Conservation (phyloP, 2,888 invertebrate species). For the Phlogophora meticulosa region DNA sequence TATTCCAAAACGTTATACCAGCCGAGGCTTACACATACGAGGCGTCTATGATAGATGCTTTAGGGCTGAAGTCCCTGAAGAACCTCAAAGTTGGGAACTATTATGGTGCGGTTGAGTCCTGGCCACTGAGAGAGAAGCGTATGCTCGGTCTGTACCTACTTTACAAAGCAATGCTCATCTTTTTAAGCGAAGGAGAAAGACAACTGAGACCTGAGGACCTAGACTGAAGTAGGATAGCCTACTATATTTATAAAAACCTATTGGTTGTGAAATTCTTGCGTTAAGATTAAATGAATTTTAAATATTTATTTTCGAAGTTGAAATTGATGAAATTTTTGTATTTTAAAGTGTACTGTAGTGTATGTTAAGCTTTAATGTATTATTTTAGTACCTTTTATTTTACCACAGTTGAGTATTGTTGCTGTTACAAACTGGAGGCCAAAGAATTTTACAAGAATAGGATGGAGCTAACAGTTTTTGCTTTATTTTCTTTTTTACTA, state of each 20-base stretch:
- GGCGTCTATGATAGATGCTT: conserved; percentile 97
- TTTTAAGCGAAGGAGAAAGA: conserved; percentile 96
- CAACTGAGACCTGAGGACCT: conserved; percentile 95
- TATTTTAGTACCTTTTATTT: conserved; percentile 42
- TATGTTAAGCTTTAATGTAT: conserved; percentile 68
- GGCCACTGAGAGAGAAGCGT: conserved; percentile 93
- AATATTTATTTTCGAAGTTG: conserved; percentile 54
- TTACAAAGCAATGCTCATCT: conserved; percentile 95
- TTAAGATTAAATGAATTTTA: conserved; percentile 59
- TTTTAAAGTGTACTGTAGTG: conserved; percentile 42
- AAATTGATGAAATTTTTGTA: conserved; percentile 56
- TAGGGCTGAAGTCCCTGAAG: conserved; percentile 94
- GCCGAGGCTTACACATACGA: conserved; percentile 98
- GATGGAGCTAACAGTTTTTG: conserved; percentile 39
- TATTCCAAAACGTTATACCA: conserved; percentile 97
- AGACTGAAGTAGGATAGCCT: conserved; percentile 74
- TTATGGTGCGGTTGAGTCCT: conserved; percentile 94
- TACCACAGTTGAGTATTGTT: conserved; percentile 53
- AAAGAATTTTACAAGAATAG: conserved; percentile 62
- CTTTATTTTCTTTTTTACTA: neutral
- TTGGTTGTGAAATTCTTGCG: conserved; percentile 69
- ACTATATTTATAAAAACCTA: conserved; percentile 41
- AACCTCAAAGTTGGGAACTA: conserved; percentile 96
- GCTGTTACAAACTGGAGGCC: conserved; percentile 59
- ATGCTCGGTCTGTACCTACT: conserved; percentile 95